Evolutionary conservation across 2,113 vertebrate species (phyloP), one percentile per base, ranked within the genome.

Genomic region (Gobius niger): DNA sequence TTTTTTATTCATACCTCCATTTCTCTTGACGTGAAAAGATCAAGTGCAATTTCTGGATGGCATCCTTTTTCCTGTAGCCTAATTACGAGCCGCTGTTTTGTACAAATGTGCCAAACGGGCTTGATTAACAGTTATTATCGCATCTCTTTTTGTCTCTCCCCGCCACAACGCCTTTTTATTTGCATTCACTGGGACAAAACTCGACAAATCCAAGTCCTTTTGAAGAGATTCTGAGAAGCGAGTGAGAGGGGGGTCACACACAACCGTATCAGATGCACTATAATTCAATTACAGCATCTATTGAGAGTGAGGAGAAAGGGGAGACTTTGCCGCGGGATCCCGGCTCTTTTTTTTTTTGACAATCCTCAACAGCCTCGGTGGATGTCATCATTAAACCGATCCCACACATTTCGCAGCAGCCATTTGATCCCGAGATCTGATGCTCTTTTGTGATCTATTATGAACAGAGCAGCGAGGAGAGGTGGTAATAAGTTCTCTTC

Each of bases 401-500:
- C 72, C 68, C 50, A 42, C 65, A 34, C 65, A 69, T 70, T 74
- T 87, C 68, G 74, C 80, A 77, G 61, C 68, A 66, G 82, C 70
- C 46, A 77, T 86, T 80, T 88, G 86, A 91, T 88, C 86, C 78
- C 70, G 52, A 81, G 77, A 90, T 85, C 78, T 73, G 73, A 81
- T 81, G 65, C 47, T 51, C 83, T 77, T 88, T 84, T 90, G 81
- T 92, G 91, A 91, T 92, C 85, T 90, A 91, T 93, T 91, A 91
- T 92, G 88, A 84, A 92, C 63, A 61, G 78, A 65, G 65, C 0
- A 19, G 11, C 34, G 63, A 44, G 0, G 34, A 49, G 66, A 62
- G 57, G 73, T 24, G 15, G 57, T 76, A 44, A 76, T 49, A 67
- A 18, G 65, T 68, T 74, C 70, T 53, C 57, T 60, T 42, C 40